Base-by-base conservation (phyloP, 2,113 vertebrate species). In the Eupsittula cactorum region DNA sequence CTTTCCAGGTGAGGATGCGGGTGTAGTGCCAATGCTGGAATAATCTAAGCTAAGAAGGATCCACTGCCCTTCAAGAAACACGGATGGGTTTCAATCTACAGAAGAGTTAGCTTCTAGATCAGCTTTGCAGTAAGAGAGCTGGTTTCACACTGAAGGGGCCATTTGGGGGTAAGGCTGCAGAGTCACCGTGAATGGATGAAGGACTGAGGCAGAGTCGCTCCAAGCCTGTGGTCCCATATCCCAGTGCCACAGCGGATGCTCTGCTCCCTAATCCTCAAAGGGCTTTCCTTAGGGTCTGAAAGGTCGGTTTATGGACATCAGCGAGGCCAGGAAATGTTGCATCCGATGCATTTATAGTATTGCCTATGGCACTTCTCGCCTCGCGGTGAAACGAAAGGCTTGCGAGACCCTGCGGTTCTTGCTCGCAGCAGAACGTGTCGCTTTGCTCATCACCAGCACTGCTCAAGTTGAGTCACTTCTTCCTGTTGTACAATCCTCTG, bases 151-250 rank as follows among this genome's bases (percentile, higher is more conserved):
- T 4, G 21, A 28, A 39, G 39, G 3, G 1, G 8, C 29, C 3
- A 1, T 29, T 50, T 13, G 11, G 47, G 41, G 49, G 8, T 12
- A 8, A 57, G 50, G 49, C 16, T 42, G 17, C 13, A 4, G 59
- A 35, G 50, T 15, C 3, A 4, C 6, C 11, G 49, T 1, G 42
- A 31, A 24, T 0, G 8, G 47, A 13, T 10, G 11, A 16, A 39
- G 87, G 87, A 25, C 37, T 7, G 23, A 46, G 63, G 33, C 10
- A 1, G 52, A 6, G 41, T 4, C 9, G 35, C 13, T 39, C 46
- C 21, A 4, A 35, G 39, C 11, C 64, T 12, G 46, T 2, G 10
- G 16, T 44, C 68, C 67, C 10, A 0, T 7, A 13, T 12, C 62
- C n/a, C 63, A 39, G 60, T 2, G 0, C 46, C 4, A 1, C 57